Percentiles rank a stretch among this genome's conserved stretches.
phyloP scores from a whole-genome alignment of 2,797 vertebrate genomes.

The Prionace glauca region DNA sequence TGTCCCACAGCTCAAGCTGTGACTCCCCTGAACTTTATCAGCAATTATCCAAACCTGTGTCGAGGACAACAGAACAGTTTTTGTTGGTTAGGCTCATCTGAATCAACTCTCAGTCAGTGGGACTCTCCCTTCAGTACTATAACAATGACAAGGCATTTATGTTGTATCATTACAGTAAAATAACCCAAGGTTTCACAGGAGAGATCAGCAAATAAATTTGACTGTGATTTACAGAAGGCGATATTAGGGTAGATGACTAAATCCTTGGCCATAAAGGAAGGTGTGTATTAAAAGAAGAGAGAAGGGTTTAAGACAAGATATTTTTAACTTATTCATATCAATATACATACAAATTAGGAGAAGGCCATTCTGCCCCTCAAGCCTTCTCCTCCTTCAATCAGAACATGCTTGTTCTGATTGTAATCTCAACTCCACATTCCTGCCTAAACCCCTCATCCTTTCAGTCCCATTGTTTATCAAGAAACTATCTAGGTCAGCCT shows the following conservation, averaged over 20 bases:
- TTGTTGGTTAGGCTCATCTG: neutral
- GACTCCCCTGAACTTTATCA: conserved; percentile 92
- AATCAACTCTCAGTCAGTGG: neutral
- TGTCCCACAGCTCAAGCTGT: conserved; percentile 85
- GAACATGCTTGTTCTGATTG: too few species aligned
- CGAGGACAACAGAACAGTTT: neutral
- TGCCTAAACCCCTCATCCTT: too few species aligned
- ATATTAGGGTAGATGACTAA: neutral
- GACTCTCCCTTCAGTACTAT: neutral
- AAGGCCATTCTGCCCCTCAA: too few species aligned
- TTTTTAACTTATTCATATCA: neutral
- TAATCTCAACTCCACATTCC: too few species aligned
- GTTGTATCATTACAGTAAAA: neutral
- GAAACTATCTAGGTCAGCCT: too few species aligned
- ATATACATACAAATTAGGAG: too few species aligned
- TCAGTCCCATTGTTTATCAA: too few species aligned
- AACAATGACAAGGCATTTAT: neutral
- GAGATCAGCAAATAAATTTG: neutral
- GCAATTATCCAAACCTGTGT: conserved; percentile 92
- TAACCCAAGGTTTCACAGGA: neutral
- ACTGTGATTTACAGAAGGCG: neutral
- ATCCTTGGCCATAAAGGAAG: neutral
- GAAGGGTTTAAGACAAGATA: neutral
- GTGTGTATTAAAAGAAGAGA: neutral
- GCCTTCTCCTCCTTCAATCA: too few species aligned